These are phyloP conservation scores for Heterotis niloticus DNA, from an alignment of 2,113 vertebrate species.

Conservation along the genomic window DNA sequence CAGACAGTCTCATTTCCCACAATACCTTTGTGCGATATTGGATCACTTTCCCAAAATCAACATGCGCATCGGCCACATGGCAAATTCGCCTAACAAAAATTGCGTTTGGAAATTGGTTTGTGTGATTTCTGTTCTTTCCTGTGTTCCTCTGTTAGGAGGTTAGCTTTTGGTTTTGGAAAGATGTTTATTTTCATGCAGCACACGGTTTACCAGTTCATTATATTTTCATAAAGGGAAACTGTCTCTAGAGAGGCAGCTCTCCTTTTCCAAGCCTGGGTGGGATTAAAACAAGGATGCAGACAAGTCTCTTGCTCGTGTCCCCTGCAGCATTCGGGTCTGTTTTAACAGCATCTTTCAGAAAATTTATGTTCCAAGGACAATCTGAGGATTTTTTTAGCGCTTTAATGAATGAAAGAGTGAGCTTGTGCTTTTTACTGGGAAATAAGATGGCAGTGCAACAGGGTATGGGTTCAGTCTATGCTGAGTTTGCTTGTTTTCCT, in stretches of 20 bases:
- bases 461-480: too few species aligned
- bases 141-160: too few species aligned
- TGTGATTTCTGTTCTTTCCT: too few species aligned
- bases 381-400: constrained; percentile 32
- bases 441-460: neutral
- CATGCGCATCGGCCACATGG: too few species aligned
- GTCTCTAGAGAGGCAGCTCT: neutral
- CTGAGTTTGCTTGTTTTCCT: neutral
- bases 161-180: too few species aligned
- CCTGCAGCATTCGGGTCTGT: neutral
- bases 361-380: constrained; percentile 34
- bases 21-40: neutral
- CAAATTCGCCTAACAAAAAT: too few species aligned
- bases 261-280: neutral
- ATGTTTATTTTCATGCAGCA: too few species aligned
- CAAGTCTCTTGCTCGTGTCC: constrained; percentile 3
- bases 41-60: too few species aligned
- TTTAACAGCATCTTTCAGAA: neutral
- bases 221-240: neutral
- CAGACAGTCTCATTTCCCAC: neutral
- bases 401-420: neutral
- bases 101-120: too few species aligned
- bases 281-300: constrained; percentile 34
- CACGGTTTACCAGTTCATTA: neutral
- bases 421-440: neutral